Evolutionary conservation across 35 echinoderm and acorn worm genomes (phyloP), one percentile per base, ranked within the genome.

Genomic region (Stichopus chloronotus): DNA sequence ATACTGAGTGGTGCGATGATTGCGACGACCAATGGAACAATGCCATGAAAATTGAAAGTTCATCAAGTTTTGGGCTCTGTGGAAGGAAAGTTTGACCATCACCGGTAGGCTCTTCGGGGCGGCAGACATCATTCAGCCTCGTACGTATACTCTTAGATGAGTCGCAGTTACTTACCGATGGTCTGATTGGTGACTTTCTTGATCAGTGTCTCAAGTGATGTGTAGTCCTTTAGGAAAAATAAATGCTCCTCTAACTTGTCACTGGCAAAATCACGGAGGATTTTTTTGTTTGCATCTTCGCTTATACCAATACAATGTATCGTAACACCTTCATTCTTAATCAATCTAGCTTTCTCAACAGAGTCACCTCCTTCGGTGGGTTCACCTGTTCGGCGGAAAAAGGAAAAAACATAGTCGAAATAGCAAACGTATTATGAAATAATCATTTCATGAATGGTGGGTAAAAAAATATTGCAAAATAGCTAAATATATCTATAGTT

Each of bases 261-360:
- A 19, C 82, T 85, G 30, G 21, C 82, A 10, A 85, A 1, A 5
- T 53, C 7, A 16, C 6, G 10, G 20, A 85, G 82, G 2, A 55
- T 8, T 16, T 54, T 3, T 55, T 53, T 54, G 57, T 53, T 58
- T 4, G 82, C 82, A 56, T 55, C 52, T 58, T 85, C 82, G 82
- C 82, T 85, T 85, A 85, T 85, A n/a, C 82, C 82, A 9, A 85
- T 55, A 55, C 52, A 57, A 21, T 85, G 82, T 7, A 85, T 58
- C n/a, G 30, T 85, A 56, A 85, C 19, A 2, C 53, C 53, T 8
- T 12, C 21, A 4, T 4, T 55, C 57, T 85, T 4, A 12, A 85
- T 4, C 57, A 5, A 8, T 5, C n/a, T 25, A 9, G 82, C 82
- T 57, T 11, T 55, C 5, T 11, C 9, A 6, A 9, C 1, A 7